These are phyloP conservation scores for Drosophila varians DNA, from an alignment of 1,140 invertebrate species.

Conservation along the genomic window DNA sequence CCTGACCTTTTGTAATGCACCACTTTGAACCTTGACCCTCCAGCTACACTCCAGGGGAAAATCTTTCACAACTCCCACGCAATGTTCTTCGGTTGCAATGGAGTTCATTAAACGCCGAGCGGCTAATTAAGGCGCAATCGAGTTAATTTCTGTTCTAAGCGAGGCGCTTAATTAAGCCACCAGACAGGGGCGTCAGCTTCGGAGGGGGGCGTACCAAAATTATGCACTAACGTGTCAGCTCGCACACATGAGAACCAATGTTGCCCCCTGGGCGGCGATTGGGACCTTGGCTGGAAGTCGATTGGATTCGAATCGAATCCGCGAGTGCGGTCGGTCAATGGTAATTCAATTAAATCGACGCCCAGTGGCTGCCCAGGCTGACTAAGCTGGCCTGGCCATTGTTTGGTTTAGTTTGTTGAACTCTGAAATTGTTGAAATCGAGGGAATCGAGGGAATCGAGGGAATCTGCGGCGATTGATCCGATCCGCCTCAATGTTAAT, in stretches of 20 bases:
- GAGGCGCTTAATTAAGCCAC: constrained; percentile 74
- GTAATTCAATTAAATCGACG: constrained; percentile 68
- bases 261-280: constrained; percentile 22
- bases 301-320: constrained; percentile 38
- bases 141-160: constrained; percentile 78
- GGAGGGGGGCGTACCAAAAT: constrained; percentile 47
- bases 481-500: constrained; percentile 69
- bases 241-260: not conserved
- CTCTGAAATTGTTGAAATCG: constrained; percentile 22
- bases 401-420: constrained; percentile 76
- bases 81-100: constrained; percentile 17
- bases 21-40: constrained; percentile 21
- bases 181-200: constrained; percentile 45
- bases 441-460: not conserved
- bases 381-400: constrained; percentile 35
- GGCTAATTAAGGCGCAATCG: constrained; percentile 77
- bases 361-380: constrained; percentile 23
- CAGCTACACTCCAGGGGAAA: constrained; percentile 17
- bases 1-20: constrained; percentile 5
- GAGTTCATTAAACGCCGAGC: constrained; percentile 74
- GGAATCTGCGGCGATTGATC: constrained; percentile 47
- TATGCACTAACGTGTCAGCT: constrained; percentile 73
- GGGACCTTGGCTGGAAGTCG: constrained; percentile 50
- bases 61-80: constrained; percentile 55
- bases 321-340: constrained; percentile 48